Conservation (phyloP, 1,140 invertebrate species). For the Nasonia vitripennis region DNA sequence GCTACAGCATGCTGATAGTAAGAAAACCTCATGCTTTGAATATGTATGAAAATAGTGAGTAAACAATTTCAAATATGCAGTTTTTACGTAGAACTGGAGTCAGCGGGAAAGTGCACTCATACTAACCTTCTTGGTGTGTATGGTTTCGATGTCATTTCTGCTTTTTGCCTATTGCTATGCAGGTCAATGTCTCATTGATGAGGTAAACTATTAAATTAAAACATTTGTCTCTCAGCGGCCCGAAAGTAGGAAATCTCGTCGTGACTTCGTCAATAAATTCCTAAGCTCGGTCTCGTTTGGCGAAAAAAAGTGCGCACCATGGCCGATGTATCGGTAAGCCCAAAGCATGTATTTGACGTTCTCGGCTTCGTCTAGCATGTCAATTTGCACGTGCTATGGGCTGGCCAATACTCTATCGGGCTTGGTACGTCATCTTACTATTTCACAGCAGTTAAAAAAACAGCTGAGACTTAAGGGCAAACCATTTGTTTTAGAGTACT, state of each 20-base stretch:
- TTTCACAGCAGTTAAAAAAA: too few species aligned
- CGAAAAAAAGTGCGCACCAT: too few species aligned
- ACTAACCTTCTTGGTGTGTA: not conserved
- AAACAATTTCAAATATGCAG: not conserved
- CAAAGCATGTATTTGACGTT: too few species aligned
- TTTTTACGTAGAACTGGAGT: not conserved
- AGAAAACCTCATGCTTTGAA: not conserved
- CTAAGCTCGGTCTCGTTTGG: too few species aligned
- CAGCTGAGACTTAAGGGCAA: not conserved
- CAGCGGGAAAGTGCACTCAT: not conserved
- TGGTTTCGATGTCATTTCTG: not conserved
- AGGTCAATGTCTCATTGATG: constrained; percentile 17
- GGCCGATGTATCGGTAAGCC: too few species aligned
- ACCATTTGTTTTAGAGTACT: not conserved
- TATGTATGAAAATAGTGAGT: not conserved
- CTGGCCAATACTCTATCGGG: not conserved
- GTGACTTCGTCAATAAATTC: too few species aligned
- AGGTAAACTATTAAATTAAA: not conserved
- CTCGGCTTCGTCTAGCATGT: too few species aligned
- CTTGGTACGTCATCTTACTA: not conserved
- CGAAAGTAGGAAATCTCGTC: too few species aligned
- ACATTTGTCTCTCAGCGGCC: not conserved
- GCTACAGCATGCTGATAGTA: constrained; percentile 14
- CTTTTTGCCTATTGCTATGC: constrained; percentile 19
- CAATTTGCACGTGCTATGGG: too few species aligned